A percentile compares a stretch with the other conserved stretches of the same genome.
Evolutionary conservation across 2,888 invertebrate species (phyloP).

Genomic region (Sussaba pulchella): DNA sequence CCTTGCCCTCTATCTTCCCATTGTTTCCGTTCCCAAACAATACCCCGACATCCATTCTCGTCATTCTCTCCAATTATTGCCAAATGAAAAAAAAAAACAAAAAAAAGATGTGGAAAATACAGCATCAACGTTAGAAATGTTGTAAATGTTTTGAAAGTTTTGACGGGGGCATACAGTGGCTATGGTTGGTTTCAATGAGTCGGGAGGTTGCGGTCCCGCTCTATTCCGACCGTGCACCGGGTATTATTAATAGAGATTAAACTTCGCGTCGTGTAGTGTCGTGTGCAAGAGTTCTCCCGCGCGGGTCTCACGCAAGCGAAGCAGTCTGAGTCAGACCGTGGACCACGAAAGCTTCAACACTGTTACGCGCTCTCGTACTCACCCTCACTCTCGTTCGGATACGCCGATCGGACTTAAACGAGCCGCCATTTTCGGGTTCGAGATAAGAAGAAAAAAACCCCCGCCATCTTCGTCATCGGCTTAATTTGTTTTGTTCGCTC

Average conservation of each 20-base stretch:
- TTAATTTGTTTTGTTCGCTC: not conserved
- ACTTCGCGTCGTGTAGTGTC: conserved; percentile 83
- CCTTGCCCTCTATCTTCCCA: too few relatives aligned
- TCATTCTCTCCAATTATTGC: too few relatives aligned
- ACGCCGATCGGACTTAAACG: conserved; percentile 25
- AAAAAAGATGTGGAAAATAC: too few relatives aligned
- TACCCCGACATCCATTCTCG: too few relatives aligned
- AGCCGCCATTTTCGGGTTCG: conserved; percentile 55
- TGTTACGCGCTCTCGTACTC: conserved; percentile 36
- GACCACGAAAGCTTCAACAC: conserved; percentile 61
- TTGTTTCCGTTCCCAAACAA: too few relatives aligned
- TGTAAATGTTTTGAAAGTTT: conserved; percentile 26
- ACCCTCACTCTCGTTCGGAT: conserved; percentile 36
- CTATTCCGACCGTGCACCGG: conserved; percentile 77
- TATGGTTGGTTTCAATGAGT: conserved; percentile 69
- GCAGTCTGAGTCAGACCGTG: conserved; percentile 78
- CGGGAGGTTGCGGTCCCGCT: conserved; percentile 70
- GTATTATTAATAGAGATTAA: conserved; percentile 84
- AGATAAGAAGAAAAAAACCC: conserved; percentile 19
- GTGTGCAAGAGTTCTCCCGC: conserved; percentile 83
- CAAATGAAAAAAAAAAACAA: too few relatives aligned
- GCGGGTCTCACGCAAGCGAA: conserved; percentile 74
- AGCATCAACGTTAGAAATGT: too few relatives aligned
- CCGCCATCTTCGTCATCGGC: conserved; percentile 17
- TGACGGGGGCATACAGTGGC: conserved; percentile 28